These are phyloP conservation scores for Phyllostomus hastatus DNA, from an alignment of 2,113 vertebrate species.

Conservation along the genomic window DNA sequence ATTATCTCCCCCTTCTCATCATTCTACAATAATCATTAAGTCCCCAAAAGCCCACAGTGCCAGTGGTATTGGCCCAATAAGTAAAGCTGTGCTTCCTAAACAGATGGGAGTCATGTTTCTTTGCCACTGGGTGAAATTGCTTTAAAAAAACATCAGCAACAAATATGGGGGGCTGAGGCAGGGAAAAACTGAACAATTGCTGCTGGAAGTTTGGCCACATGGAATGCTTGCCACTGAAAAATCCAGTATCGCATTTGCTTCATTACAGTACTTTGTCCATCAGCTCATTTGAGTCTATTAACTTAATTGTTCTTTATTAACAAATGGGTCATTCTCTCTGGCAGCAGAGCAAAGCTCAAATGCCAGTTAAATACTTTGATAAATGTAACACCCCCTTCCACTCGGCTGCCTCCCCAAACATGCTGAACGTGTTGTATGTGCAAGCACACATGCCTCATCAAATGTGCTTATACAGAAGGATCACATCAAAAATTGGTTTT, in stretches of 20 bases:
- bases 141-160: conserved; percentile 58
- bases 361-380: conserved; percentile 72
- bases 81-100: conserved; percentile 56
- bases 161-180: neutral
- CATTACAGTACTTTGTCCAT: conserved; percentile 77
- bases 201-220: conserved; percentile 69
- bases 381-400: conserved; percentile 43
- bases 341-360: conserved; percentile 75
- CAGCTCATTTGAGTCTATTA: conserved; percentile 82
- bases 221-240: conserved; percentile 72
- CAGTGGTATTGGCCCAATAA: conserved; percentile 67
- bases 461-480: neutral
- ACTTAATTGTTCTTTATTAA: conserved; percentile 83
- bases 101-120: conserved; percentile 71
- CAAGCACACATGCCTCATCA: neutral
- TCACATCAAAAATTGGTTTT: neutral
- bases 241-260: conserved; percentile 73
- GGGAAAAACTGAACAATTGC: conserved; percentile 42
- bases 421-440: neutral
- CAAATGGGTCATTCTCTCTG: conserved; percentile 81
- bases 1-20: conserved; percentile 40
- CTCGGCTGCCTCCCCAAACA: neutral
- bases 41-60: conserved; percentile 41
- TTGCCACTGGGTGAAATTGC: conserved; percentile 68
- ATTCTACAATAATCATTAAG: conserved; percentile 51